Percentiles rank a stretch among this genome's conserved stretches.
phyloP scores from a whole-genome alignment of 1,140 invertebrate genomes.

The Choristoneura fumiferana region DNA sequence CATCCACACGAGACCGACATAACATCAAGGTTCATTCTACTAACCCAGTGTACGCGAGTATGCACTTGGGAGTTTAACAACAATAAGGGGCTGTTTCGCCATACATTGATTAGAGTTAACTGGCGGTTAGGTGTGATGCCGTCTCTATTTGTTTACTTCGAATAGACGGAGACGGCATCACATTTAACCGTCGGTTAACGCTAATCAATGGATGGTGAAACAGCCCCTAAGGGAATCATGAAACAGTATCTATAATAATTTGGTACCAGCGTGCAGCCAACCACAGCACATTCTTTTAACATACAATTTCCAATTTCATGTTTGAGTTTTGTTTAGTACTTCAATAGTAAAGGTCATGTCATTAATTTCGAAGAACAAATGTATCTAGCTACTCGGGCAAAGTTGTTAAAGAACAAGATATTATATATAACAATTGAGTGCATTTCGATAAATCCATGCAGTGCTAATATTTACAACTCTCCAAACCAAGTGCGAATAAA shows the following conservation, averaged over 20 bases:
- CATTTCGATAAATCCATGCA: conserved; percentile 11
- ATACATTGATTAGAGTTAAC: no score
- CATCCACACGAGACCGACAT: conserved; percentile 26
- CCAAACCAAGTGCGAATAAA: conserved; percentile 4
- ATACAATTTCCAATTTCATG: conserved; percentile 41
- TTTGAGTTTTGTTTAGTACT: conserved; percentile 41
- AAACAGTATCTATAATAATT: conserved; percentile 19
- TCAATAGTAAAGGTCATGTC: not conserved
- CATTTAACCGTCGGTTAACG: no score
- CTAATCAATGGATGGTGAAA: no score
- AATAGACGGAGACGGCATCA: no score
- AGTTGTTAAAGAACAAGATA: not conserved
- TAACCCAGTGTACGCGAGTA: no score
- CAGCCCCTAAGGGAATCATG: conserved; percentile 23
- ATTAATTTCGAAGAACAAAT: not conserved
- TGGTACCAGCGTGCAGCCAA: not conserved
- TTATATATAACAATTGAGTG: conserved; percentile 2
- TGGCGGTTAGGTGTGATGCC: no score
- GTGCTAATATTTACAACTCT: not conserved
- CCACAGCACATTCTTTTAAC: not conserved
- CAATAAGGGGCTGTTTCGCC: no score
- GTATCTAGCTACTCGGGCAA: not conserved
- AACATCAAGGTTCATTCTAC: not conserved
- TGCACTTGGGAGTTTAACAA: no score
- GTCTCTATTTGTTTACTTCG: no score